Evolutionary conservation across 2,113 vertebrate genomes (phyloP), one percentile per base, ranked within the genome.

Genomic region (Hydrolagus affinis): DNA sequence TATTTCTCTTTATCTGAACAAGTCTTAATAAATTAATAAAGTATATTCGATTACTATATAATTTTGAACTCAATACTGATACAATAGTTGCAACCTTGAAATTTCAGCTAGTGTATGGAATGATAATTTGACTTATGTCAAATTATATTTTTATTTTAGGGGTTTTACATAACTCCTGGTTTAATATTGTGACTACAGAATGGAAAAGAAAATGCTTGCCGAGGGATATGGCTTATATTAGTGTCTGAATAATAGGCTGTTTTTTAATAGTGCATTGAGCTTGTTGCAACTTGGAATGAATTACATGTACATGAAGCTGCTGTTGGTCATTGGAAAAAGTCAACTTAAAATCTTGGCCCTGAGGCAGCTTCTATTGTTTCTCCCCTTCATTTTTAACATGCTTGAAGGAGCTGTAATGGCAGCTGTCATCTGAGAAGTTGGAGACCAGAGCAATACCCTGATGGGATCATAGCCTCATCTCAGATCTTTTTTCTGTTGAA

Each of bases 381-480:
- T 66, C 86, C 87, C 86, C 87, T 86, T 89, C 66, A 87, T 87
- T 68, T 44, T 86, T 86, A 86, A 85, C 89, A 86, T 88, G 86
- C 86, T 86, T 90, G 88, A 90, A 89, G 88, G 74, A 62, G 32
- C 86, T 77, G 70, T n/a, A 32, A 80, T 64, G 23, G 70, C 87
- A 77, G 89, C 86, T 89, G 88, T 91, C 88, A 88, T 70, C 87
- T 87, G 86, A 73, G 25, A 86, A 25, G 88, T 85, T 87, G 88
- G 86, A 85, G 85, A 66, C 59, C 57, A 3, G 85, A 69, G 87
- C 78, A 83, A 83, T 21, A 17, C 25, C 30, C 60, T 83, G 78
- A 83, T 83, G 78, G 62, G 78, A 83, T 83, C 78, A 66, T 11
- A 83, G 78, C 78, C 78, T 83, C 78, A 66, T 66, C 62, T 83